Percentiles rank a stretch among this genome's conserved stretches.
Conservation (phyloP, 1,140 invertebrate genomes). For the Agraylea sexmaculata region DNA sequence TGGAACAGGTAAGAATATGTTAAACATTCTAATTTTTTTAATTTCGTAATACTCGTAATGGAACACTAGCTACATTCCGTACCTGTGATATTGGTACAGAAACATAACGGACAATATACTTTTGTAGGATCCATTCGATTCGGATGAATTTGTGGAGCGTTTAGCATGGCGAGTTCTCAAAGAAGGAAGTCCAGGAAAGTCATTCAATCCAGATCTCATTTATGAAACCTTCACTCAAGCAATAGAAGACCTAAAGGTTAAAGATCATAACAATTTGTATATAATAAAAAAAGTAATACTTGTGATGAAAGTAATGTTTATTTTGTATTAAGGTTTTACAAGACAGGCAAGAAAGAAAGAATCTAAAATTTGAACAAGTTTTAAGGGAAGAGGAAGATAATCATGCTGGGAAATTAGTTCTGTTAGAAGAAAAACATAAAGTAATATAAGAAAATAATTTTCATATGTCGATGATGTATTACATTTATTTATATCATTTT, state of each 20-base stretch:
- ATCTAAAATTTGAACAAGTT: constrained; percentile 69
- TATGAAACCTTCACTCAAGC: constrained; percentile 87
- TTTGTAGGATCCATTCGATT: constrained; percentile 84
- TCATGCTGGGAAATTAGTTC: constrained; percentile 68
- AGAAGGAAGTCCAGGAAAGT: constrained; percentile 56
- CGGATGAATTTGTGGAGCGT: constrained; percentile 93
- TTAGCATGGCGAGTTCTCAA: constrained; percentile 87
- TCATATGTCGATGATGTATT: neutral
- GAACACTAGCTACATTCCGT: neutral
- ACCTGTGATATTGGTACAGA: constrained; percentile 5
- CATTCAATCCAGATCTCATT: constrained; percentile 66
- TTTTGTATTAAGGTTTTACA: constrained; percentile 58
- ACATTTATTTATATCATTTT: constrained; percentile 16
- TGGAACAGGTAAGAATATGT: no score
- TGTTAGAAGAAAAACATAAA: constrained; percentile 80
- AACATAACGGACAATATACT: constrained; percentile 18
- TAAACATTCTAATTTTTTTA: no score
- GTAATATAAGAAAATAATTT: constrained; percentile 29
- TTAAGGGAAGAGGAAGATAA: constrained; percentile 79
- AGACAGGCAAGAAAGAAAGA: constrained; percentile 77
- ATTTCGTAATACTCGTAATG: no score
- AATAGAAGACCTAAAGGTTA: constrained; percentile 58
- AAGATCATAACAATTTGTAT: neutral
- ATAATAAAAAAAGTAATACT: neutral
- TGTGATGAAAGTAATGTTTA: neutral